These are phyloP conservation scores for Ceyx melanurus DNA, from an alignment of 2,113 vertebrate genomes.

Conservation along the genomic window DNA sequence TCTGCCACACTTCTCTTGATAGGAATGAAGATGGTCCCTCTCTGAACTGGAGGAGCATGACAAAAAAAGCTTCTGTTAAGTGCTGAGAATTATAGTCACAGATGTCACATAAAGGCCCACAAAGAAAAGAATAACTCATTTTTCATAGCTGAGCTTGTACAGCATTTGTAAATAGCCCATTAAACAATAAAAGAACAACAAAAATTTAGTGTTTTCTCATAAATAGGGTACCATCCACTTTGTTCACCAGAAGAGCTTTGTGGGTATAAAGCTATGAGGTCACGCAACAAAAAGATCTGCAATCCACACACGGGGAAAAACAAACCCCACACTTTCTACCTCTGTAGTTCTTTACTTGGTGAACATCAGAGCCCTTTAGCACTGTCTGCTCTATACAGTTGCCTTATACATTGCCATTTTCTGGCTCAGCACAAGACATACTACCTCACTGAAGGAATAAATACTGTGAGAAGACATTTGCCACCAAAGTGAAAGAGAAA, in stretches of 20 bases:
- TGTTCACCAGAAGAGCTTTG: neutral
- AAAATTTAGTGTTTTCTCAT: neutral
- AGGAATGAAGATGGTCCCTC: neutral
- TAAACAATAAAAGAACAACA: neutral
- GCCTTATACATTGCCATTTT: neutral
- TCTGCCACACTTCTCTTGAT: neutral
- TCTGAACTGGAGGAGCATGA: fast-evolving
- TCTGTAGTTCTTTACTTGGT: neutral
- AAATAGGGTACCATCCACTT: fast-evolving
- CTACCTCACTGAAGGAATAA: neutral
- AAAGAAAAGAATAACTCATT: neutral
- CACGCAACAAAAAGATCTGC: neutral
- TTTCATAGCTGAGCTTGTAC: neutral
- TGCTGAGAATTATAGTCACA: fast-evolving
- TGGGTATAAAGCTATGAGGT: neutral
- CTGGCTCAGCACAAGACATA: neutral
- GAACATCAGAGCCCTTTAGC: neutral
- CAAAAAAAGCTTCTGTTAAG: neutral
- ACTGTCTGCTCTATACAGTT: neutral
- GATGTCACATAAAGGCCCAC: neutral
- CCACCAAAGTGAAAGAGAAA: neutral
- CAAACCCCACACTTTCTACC: neutral
- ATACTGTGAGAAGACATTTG: neutral
- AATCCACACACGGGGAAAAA: fast-evolving
- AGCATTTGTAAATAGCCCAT: neutral